phyloP scores from a whole-genome alignment of 2,797 vertebrate genomes.

The Netta rufina region DNA sequence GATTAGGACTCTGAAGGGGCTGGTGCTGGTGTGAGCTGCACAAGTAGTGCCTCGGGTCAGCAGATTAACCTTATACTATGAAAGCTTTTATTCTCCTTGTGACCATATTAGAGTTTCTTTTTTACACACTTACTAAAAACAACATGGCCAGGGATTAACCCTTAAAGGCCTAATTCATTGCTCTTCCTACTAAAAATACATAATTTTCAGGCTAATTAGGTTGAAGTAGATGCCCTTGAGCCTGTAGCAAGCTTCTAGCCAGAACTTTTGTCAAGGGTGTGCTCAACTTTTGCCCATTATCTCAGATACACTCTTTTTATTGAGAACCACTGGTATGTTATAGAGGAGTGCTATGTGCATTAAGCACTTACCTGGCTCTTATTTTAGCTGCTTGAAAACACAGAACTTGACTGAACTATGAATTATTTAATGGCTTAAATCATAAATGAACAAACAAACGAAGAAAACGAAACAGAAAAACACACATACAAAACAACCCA shows the following conservation, averaged over 20 bases:
- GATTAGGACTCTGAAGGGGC: not conserved
- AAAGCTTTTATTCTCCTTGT: slow-evolving; percentile 41
- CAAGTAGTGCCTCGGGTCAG: not conserved
- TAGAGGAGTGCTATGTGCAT: not conserved
- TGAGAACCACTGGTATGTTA: not conserved
- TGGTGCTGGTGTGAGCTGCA: not conserved
- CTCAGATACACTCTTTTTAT: not conserved
- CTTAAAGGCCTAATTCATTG: not conserved
- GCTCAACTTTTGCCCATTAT: not conserved
- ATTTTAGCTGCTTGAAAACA: not conserved
- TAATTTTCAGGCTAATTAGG: not conserved
- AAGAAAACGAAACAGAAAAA: not conserved
- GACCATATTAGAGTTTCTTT: not conserved
- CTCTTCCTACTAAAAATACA: not conserved
- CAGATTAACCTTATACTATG: slow-evolving; percentile 11
- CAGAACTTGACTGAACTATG: not conserved
- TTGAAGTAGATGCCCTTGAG: not conserved
- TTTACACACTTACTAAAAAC: not conserved
- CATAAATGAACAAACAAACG: not conserved
- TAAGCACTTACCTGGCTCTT: not conserved
- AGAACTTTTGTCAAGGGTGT: not conserved
- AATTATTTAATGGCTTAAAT: not conserved
- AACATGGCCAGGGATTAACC: not conserved
- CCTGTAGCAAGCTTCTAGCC: not conserved
- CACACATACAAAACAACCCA: no score